These are phyloP conservation scores for Stigmatopora argus DNA, from an alignment of 2,113 vertebrate species.

Conservation along the genomic window DNA sequence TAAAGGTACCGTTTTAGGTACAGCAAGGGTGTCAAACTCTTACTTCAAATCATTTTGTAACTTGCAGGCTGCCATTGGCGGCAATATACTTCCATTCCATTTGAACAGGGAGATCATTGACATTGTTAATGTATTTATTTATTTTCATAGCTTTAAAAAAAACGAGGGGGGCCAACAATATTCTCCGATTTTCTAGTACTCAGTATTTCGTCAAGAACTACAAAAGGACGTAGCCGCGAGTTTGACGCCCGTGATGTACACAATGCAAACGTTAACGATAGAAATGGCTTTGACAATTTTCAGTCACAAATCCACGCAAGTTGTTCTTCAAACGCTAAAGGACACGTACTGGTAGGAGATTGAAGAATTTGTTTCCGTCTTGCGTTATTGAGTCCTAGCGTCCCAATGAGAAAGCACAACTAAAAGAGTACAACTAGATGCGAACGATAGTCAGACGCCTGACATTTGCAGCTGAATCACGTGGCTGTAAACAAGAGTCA, in stretches of 20 bases:
- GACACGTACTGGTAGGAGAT: slow-evolving; percentile 64
- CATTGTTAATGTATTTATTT: too few species aligned
- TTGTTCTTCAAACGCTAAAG: slow-evolving; percentile 70
- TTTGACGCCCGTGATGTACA: slow-evolving; percentile 44
- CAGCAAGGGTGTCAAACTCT: slow-evolving; percentile 49
- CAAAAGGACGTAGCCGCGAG: too few species aligned
- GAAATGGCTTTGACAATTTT: slow-evolving; percentile 56
- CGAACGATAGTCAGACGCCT: slow-evolving; percentile 65
- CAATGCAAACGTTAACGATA: slow-evolving; percentile 51
- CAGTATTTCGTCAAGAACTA: too few species aligned
- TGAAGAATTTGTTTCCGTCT: slow-evolving; percentile 38
- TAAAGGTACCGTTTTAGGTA: slow-evolving; percentile 39
- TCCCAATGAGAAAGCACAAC: slow-evolving; percentile 53
- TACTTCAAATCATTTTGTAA: too few species aligned
- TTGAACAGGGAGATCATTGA: too few species aligned
- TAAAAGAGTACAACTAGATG: slow-evolving; percentile 49
- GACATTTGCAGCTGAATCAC: slow-evolving; percentile 74
- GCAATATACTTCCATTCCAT: too few species aligned
- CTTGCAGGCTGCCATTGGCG: too few species aligned
- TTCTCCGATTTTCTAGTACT: too few species aligned
- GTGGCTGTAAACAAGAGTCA: slow-evolving; percentile 77
- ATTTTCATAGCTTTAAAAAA: too few species aligned
- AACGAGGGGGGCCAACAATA: too few species aligned
- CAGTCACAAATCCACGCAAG: slow-evolving; percentile 48
- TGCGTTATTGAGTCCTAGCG: slow-evolving; percentile 53